Evolutionary conservation across 2,888 invertebrate genomes (phyloP).

Genomic region (Mactromeris polynyma): DNA sequence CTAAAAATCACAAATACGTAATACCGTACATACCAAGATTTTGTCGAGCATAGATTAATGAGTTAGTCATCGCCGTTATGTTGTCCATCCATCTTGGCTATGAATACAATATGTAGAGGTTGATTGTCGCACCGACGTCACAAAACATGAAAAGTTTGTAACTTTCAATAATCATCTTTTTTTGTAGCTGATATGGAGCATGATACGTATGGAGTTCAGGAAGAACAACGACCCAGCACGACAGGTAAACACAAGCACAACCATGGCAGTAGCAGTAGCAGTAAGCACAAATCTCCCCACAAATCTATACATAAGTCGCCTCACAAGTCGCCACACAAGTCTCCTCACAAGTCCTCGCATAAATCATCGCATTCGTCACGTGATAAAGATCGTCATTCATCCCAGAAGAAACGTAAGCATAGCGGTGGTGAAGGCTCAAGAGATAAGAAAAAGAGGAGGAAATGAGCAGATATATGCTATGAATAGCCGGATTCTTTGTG

Average conservation of each 20-base stretch:
- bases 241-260: constrained; percentile 24
- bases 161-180: too few species aligned
- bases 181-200: constrained; percentile 76
- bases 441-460: constrained; percentile 74
- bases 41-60: too few species aligned
- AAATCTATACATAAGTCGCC: constrained; percentile 57
- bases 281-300: constrained; percentile 48
- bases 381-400: constrained; percentile 54
- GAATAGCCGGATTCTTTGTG: neutral
- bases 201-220: constrained; percentile 65
- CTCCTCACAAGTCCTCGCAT: constrained; percentile 49
- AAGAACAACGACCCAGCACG: neutral
- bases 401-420: constrained; percentile 69
- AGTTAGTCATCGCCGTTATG: too few species aligned
- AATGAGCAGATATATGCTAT: constrained; percentile 29
- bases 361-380: constrained; percentile 61
- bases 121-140: too few species aligned
- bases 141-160: too few species aligned
- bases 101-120: too few species aligned
- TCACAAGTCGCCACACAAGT: constrained; percentile 67
- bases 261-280: constrained; percentile 8
- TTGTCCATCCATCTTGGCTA: too few species aligned
- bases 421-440: constrained; percentile 68
- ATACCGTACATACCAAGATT: too few species aligned
- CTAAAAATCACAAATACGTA: too few species aligned